Conservation (phyloP, 2,797 vertebrate genomes). For the Eupleurogrammus muticus region DNA sequence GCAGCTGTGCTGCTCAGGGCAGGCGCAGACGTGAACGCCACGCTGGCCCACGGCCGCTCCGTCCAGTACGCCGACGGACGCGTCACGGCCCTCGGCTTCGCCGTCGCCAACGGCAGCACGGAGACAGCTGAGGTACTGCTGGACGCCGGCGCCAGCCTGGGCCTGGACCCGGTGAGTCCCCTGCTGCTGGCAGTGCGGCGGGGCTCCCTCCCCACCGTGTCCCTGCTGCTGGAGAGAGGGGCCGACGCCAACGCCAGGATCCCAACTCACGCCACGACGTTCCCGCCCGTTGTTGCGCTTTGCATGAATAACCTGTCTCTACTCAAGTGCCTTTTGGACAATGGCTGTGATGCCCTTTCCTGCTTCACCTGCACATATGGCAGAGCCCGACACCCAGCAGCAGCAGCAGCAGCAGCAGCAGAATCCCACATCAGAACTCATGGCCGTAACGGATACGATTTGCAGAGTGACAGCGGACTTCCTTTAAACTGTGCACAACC, state of each 20-base stretch:
- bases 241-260: slow-evolving; percentile 87
- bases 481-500: slow-evolving; percentile 61
- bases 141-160: slow-evolving; percentile 89
- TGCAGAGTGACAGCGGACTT: slow-evolving; percentile 39
- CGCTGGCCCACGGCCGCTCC: slow-evolving; percentile 85
- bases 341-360: slow-evolving; percentile 87
- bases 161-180: slow-evolving; percentile 89
- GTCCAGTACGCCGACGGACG: slow-evolving; percentile 89
- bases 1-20: slow-evolving; percentile 90
- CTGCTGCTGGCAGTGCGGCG: slow-evolving; percentile 90
- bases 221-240: slow-evolving; percentile 90
- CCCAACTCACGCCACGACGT: slow-evolving; percentile 86
- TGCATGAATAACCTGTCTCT: slow-evolving; percentile 88
- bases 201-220: slow-evolving; percentile 86
- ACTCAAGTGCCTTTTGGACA: slow-evolving; percentile 91
- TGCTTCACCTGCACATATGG: slow-evolving; percentile 92
- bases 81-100: slow-evolving; percentile 89
- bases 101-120: slow-evolving; percentile 86
- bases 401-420: slow-evolving; percentile 59
- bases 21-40: slow-evolving; percentile 90
- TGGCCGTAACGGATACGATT: slow-evolving; percentile 28
- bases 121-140: slow-evolving; percentile 87
- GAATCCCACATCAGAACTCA: slow-evolving; percentile 33
- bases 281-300: slow-evolving; percentile 91
- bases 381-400: slow-evolving; percentile 83